Evolutionary conservation across 2,797 vertebrate species (phyloP), one percentile per base, ranked within the genome.

Genomic region (Microctenopoma lineatum): DNA sequence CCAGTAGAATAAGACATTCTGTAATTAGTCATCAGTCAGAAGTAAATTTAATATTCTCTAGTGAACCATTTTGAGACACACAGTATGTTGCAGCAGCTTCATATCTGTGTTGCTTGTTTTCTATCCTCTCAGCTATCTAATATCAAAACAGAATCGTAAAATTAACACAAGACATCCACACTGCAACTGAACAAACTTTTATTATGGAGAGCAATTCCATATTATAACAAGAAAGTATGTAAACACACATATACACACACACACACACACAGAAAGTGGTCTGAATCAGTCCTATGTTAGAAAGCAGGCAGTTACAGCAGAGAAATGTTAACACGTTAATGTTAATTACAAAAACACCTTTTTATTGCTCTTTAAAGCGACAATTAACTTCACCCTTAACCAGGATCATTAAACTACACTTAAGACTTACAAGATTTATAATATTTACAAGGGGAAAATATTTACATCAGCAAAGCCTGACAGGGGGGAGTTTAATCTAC

Each of bases 111-210:
- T 38, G 5, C 15, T 42, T 34, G 36, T 45, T 1, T 25, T 21
- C 11, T 14, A 11, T 38, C 38, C 11, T 60, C 39, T 16, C 27
- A 59, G 14, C 11, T 29, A 39, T 4, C 4, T 7, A n/a, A 15
- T 6, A 13, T 25, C 7, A 47, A 57, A 53, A 13, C 5, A 16
- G 25, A 4, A 9, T 10, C n/a, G 0, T 5, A 59, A 62, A 52
- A 70, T 1, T 60, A 80, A 66, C 36, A 69, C 34, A 7, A 66
- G 29, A 2, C 45, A 39, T 21, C 34, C 21, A 14, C 21, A 34
- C 1, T 81, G 82, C 79, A 90, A 77, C 67, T 80, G 41, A 89
- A 90, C 84, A 91, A 87, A 87, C 53, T 84, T 94, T 93, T 93
- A 91, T 91, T 80, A 84, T 87, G 66, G 80, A 90, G 85, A 90